These are phyloP conservation scores for Bradypus variegatus DNA, from an alignment of 2,797 vertebrate genomes.

Conservation along the genomic window DNA sequence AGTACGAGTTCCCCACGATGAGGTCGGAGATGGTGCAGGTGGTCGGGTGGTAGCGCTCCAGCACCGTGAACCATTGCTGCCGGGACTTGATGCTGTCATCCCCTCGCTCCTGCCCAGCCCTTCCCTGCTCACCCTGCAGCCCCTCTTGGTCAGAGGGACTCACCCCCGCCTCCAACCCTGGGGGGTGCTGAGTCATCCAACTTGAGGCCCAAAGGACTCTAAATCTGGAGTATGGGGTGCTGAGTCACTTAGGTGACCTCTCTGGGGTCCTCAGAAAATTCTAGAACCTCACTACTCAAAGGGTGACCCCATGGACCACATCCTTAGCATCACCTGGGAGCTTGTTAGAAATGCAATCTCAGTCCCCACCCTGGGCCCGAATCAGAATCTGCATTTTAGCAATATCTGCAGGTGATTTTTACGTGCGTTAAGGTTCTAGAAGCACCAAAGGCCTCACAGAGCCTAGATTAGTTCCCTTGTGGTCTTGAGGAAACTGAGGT, in stretches of 20 bases:
- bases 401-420: background rate
- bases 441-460: background rate
- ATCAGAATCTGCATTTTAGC: background rate
- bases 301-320: background rate
- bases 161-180: background rate
- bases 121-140: background rate
- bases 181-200: background rate
- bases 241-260: background rate
- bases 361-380: background rate
- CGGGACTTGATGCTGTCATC: background rate
- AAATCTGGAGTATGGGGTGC: background rate
- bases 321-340: background rate
- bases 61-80: constrained; percentile 92
- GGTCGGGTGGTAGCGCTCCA: constrained; percentile 86
- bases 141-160: background rate
- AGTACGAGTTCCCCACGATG: constrained; percentile 90
- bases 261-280: background rate
- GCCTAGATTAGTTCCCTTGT: background rate
- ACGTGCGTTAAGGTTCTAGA: background rate
- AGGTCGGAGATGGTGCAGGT: constrained; percentile 89
- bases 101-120: fast-evolving
- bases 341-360: background rate
- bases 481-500: background rate
- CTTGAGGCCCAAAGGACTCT: background rate
- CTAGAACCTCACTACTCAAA: background rate